Conservation (phyloP, 2,113 vertebrate genomes). For the Alaudala cheleensis region DNA sequence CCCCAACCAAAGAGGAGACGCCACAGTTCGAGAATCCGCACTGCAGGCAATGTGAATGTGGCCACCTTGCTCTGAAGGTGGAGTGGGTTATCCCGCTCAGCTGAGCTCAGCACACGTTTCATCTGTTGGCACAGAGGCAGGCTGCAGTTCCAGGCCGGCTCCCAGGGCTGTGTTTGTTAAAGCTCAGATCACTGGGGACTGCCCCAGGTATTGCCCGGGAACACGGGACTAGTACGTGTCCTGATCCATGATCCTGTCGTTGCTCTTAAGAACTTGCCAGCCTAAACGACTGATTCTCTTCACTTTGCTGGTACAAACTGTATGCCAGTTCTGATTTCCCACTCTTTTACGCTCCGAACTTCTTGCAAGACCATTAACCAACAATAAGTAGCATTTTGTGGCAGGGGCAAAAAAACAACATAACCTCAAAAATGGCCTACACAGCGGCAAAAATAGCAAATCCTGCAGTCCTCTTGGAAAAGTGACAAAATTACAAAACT, state of each 20-base stretch:
- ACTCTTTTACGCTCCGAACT: neutral
- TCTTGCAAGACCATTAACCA: neutral
- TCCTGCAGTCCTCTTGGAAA: neutral
- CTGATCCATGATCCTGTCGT: rapidly evolving
- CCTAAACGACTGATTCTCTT: neutral
- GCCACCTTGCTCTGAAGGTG: neutral
- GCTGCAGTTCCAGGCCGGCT: neutral
- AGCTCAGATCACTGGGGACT: too few species aligned
- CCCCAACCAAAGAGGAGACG: neutral
- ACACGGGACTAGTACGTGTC: rapidly evolving
- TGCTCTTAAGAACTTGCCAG: neutral
- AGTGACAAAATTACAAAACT: neutral
- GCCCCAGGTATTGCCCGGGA: neutral
- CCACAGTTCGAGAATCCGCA: neutral
- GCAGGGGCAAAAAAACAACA: neutral
- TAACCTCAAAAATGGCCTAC: neutral
- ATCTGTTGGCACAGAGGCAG: too few species aligned
- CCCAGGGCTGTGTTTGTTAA: neutral
- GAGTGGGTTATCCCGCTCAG: neutral
- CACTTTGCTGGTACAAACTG: neutral
- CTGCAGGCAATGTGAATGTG: neutral
- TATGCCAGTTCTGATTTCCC: neutral
- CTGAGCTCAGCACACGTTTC: neutral
- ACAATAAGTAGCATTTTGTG: neutral
- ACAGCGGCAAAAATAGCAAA: neutral